phyloP scores from a whole-genome alignment of 2,797 vertebrate species.

The Florisuga fusca region DNA sequence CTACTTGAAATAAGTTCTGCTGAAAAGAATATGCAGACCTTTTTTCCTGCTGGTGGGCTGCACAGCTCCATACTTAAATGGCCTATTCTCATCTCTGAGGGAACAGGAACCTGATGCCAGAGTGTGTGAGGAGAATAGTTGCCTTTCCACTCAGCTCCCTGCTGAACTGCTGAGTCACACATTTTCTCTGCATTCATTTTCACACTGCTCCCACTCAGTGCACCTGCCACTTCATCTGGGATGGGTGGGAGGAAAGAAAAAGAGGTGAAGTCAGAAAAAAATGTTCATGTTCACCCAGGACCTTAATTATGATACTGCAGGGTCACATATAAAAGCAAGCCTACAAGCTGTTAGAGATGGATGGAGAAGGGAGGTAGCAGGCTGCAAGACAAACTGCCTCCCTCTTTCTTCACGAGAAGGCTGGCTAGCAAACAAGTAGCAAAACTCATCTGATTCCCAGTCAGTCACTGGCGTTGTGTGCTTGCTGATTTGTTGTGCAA shows the following conservation, averaged over 20 bases:
- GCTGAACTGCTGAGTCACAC: constrained; percentile 70
- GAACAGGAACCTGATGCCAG: background rate
- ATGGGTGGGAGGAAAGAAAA: constrained; percentile 57
- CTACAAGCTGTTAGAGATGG: background rate
- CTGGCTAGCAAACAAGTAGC: background rate
- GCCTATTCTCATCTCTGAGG: background rate
- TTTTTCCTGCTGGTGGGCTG: background rate
- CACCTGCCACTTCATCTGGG: constrained; percentile 74
- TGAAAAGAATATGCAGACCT: background rate
- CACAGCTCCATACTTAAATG: background rate
- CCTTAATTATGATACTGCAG: background rate
- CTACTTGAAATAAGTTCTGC: background rate
- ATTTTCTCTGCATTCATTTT: constrained; percentile 60
- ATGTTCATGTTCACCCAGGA: constrained; percentile 17
- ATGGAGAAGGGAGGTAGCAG: background rate
- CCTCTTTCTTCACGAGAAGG: background rate
- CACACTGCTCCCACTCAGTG: constrained; percentile 73
- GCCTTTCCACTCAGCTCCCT: constrained; percentile 51
- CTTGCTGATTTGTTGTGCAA: background rate
- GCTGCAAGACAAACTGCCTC: background rate
- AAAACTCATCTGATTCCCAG: background rate
- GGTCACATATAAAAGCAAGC: constrained; percentile 11
- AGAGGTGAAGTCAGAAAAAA: constrained; percentile 55
- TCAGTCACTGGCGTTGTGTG: background rate
- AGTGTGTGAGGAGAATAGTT: constrained; percentile 2